These are phyloP conservation scores for Hydropsyche tenuis DNA, from an alignment of 1,140 invertebrate genomes.

Conservation along the genomic window DNA sequence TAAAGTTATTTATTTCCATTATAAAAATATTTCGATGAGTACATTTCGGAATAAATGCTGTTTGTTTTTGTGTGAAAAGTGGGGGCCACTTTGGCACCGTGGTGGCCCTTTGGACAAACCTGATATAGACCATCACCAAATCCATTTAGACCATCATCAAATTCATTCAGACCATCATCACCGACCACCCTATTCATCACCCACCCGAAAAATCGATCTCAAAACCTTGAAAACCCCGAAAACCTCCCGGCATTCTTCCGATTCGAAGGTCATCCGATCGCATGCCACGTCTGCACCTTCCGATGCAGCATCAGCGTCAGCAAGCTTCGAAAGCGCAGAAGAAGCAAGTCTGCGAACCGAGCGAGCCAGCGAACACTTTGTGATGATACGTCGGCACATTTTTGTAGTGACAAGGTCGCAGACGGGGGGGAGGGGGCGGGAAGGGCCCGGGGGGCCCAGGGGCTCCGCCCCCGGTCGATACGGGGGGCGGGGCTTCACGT, in stretches of 20 bases:
- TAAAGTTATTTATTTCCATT: too few species aligned
- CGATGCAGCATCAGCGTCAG: slow-evolving; percentile 10
- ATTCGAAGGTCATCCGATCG: slow-evolving; percentile 38
- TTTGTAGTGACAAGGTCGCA: slow-evolving; percentile 51
- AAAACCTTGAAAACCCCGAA: not conserved
- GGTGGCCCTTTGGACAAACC: too few species aligned
- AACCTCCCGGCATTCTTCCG: not conserved
- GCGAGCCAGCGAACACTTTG: slow-evolving; percentile 35
- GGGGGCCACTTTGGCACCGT: too few species aligned
- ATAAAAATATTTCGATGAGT: too few species aligned
- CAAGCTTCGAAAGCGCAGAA: slow-evolving; percentile 14
- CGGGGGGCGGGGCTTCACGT: not conserved
- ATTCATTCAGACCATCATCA: too few species aligned
- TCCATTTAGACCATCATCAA: too few species aligned
- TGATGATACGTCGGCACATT: slow-evolving; percentile 52
- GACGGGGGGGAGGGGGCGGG: slow-evolving; percentile 21
- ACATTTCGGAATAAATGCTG: too few species aligned
- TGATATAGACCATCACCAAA: too few species aligned
- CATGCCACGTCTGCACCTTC: slow-evolving; percentile 30
- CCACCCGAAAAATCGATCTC: too few species aligned
- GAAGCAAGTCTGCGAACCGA: not conserved
- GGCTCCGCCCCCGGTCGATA: not conserved
- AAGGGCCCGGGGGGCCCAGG: not conserved
- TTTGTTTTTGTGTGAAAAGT: too few species aligned
- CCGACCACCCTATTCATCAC: too few species aligned